Base-by-base conservation (phyloP, 2,113 vertebrate species). In the Pachyramphus minor region DNA sequence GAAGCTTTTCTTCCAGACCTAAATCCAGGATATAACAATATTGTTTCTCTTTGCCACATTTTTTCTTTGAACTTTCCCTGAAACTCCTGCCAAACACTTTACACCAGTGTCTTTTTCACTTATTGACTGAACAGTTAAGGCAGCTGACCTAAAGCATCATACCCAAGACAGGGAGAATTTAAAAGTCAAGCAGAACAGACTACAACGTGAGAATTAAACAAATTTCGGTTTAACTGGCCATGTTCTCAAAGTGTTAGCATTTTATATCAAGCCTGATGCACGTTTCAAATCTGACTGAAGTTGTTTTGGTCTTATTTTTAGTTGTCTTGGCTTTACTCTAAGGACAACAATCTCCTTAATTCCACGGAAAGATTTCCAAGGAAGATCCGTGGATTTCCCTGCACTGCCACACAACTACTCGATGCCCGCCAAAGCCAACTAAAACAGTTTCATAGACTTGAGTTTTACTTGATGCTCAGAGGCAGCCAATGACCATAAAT, bases 391-490 rank as follows among this genome's bases (percentile, higher is more conserved):
- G 24, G 37, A 64, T 30, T 74, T 71, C 6, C 23, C 11, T 66
- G 41, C 33, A 45, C 5, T 33, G 44, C 25, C 21, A 44, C 30
- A 42, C 5, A n/a, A n/a, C n/a, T 68, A 31, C 14, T 53, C 68
- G 50, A 11, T 23, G 53, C 45, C 31, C 12, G 49, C 44, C 68
- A 56, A 87, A 78, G 47, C 11, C 55, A 94, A 59, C 4, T 31
- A 44, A 77, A 88, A n/a, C n/a, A 60, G 28, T 30, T 83, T 49
- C 41, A 21, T 6, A 50, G 50, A 52, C 30, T 58, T 80, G 0
- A 1, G 9, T 53, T 76, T 73, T 37, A 47, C 1, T 0, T 45
- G 45, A 79, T 23, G 16, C 14, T 31, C 12, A 7, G 4, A 68
- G 62, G 35, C n/a, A 64, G n/a, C 31, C 58, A 55, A 1, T n/a